Conservation (phyloP, 2,113 vertebrate genomes). For the Onychorhynchus coronatus region DNA sequence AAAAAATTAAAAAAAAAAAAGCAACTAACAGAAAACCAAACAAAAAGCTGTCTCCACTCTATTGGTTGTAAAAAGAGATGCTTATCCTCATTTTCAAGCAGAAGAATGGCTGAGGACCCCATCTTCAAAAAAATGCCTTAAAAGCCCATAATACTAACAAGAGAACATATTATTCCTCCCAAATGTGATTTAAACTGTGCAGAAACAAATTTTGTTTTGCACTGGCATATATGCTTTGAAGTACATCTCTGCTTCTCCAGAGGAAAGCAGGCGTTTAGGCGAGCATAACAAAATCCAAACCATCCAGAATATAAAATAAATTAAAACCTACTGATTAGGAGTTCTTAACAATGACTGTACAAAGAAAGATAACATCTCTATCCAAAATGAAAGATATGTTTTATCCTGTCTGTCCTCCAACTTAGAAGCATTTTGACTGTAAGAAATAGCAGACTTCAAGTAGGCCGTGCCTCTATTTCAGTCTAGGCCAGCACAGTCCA, state of each 20-base stretch:
- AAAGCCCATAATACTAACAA: conserved; percentile 25
- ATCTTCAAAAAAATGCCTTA: conserved; percentile 19
- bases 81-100: conserved; percentile 24
- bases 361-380: background rate
- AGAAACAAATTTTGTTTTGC: conserved; percentile 58
- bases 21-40: conserved; percentile 29
- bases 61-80: conserved; percentile 26
- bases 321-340: conserved; percentile 44
- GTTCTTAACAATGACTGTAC: background rate
- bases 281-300: conserved; percentile 2
- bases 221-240: background rate
- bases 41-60: background rate
- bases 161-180: conserved; percentile 47
- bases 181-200: conserved; percentile 33
- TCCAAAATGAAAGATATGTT: background rate
- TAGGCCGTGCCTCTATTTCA: background rate
- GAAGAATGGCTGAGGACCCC: background rate
- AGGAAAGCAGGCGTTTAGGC: background rate
- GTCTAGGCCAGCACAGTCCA: conserved; percentile 22
- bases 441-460: conserved; percentile 14
- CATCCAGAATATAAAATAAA: conserved; percentile 47
- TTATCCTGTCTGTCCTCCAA: background rate
- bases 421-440: background rate
- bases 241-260: conserved; percentile 3
- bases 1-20: conserved; percentile 32